Percentiles rank a stretch among this genome's conserved stretches.
Conservation (phyloP, 2,888 invertebrate genomes). For the Melanargia galathea region DNA sequence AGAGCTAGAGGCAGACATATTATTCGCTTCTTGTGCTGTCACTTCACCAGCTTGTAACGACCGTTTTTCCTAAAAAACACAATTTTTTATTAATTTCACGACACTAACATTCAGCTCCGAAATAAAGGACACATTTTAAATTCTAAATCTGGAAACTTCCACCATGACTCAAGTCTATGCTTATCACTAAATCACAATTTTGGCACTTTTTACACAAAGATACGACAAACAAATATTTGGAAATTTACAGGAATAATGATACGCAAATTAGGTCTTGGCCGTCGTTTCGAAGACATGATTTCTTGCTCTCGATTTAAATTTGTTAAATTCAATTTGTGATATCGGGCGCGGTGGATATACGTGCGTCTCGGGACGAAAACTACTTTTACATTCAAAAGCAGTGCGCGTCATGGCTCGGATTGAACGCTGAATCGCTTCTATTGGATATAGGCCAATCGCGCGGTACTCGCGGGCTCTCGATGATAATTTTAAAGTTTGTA, state of each 20-base stretch:
- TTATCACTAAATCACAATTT: conserved; percentile 59
- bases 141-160: conserved; percentile 41
- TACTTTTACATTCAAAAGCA: conserved; percentile 71
- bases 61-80: conserved; percentile 87
- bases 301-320: conserved; percentile 43
- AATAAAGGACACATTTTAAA: conserved; percentile 24
- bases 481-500: conserved; percentile 72
- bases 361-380: conserved; percentile 63
- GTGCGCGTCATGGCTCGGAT: conserved; percentile 67
- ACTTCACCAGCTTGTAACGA: conserved; percentile 92
- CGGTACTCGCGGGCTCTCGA: conserved; percentile 66
- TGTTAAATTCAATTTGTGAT: conserved; percentile 23
- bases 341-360: conserved; percentile 52
- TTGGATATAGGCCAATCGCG: conserved; percentile 80
- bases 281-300: conserved; percentile 72
- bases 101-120: conserved; percentile 25
- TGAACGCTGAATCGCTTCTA: conserved; percentile 67
- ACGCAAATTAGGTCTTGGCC: conserved; percentile 75
- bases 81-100: conserved; percentile 24
- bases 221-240: conserved; percentile 68
- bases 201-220: conserved; percentile 57
- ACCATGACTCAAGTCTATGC: conserved; percentile 48
- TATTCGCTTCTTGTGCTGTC: conserved; percentile 92
- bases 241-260: conserved; percentile 72
- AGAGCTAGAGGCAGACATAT: conserved; percentile 91